Percentiles rank a stretch among this genome's conserved stretches.
Evolutionary conservation across 2,113 vertebrate genomes (phyloP).

Genomic region (Nipponia nippon): DNA sequence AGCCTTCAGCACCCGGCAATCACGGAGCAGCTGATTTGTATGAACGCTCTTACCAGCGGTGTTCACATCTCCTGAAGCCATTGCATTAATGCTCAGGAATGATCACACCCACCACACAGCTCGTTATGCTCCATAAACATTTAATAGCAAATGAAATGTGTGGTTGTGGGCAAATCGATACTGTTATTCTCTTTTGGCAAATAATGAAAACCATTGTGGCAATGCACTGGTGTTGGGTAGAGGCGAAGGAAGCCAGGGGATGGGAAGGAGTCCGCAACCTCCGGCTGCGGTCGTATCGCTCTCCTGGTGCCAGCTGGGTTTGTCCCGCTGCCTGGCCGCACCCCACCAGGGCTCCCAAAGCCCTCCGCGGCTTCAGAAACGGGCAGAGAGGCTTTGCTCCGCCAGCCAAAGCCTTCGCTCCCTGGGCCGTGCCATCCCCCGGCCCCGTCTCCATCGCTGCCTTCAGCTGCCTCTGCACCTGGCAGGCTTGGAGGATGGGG

Average conservation of each 20-base stretch:
- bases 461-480: not conserved
- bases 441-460: accelerated
- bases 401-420: not conserved
- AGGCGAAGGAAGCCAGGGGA: not conserved
- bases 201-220: conserved; percentile 22
- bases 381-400: not conserved
- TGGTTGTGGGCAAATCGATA: conserved; percentile 46
- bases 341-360: not conserved
- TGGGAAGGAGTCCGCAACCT: not conserved
- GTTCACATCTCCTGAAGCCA: not conserved
- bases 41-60: not conserved
- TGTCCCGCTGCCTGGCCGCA: accelerated
- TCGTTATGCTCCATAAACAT: conserved; percentile 39
- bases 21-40: not conserved
- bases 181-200: conserved; percentile 42
- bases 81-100: not conserved
- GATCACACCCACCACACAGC: not conserved
- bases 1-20: not conserved
- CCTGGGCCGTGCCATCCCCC: accelerated
- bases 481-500: not conserved
- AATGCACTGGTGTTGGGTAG: not conserved
- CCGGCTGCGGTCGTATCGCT: not conserved
- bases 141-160: conserved; percentile 47
- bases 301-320: not conserved
- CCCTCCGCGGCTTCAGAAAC: accelerated